These are phyloP conservation scores for Diplodus puntazzo DNA, from an alignment of 2,797 vertebrate species.

Conservation along the genomic window DNA sequence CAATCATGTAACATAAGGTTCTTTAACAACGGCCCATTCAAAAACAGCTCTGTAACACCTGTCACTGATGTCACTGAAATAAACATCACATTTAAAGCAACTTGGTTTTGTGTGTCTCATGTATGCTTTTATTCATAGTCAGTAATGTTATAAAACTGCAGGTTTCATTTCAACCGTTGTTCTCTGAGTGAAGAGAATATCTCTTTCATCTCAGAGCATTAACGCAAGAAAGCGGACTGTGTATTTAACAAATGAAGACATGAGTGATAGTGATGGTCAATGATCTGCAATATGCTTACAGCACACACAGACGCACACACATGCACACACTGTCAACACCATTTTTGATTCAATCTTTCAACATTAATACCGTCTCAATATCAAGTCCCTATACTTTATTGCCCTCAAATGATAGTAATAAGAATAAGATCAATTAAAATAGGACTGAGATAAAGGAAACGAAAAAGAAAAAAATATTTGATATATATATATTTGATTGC, in stretches of 20 bases:
- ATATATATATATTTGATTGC: too few species aligned
- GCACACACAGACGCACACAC: neutral
- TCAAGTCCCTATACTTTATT: neutral
- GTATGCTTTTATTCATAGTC: neutral
- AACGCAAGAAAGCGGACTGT: neutral
- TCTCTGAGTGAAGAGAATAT: too few species aligned
- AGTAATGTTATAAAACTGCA: neutral
- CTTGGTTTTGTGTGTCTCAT: slow-evolving; percentile 1
- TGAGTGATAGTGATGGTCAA: neutral
- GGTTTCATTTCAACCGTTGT: neutral
- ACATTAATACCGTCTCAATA: neutral
- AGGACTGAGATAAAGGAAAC: too few species aligned
- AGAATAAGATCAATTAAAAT: neutral
- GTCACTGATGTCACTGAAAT: slow-evolving; percentile 28
- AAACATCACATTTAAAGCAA: slow-evolving; percentile 42
- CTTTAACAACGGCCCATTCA: slow-evolving; percentile 7
- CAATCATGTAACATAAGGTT: slow-evolving; percentile 5
- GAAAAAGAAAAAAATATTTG: neutral
- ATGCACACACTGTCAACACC: neutral
- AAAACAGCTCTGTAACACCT: slow-evolving; percentile 36
- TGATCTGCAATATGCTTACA: too few species aligned
- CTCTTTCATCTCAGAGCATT: neutral
- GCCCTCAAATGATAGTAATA: too few species aligned
- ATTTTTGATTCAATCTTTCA: neutral
- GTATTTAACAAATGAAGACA: neutral